These are phyloP conservation scores for Luffia ferchaultella DNA, from an alignment of 2,888 invertebrate species.

Conservation along the genomic window DNA sequence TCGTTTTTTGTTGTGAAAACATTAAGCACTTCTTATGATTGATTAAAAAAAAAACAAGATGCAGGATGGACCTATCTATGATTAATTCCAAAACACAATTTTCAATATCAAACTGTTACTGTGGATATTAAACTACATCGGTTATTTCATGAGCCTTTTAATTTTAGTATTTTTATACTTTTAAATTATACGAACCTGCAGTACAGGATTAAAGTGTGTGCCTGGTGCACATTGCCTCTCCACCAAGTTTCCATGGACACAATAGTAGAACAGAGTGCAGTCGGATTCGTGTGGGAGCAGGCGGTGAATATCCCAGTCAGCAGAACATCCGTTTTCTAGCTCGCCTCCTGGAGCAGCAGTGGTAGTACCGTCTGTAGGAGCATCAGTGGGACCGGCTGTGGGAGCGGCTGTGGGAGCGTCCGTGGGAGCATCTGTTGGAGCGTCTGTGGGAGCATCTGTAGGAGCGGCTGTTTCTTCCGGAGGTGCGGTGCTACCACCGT, in stretches of 20 bases:
- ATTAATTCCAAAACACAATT: neutral
- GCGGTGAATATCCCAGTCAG: conserved; percentile 11
- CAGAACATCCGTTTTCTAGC: conserved; percentile 13
- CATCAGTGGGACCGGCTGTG: too few species aligned
- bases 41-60: too few species aligned
- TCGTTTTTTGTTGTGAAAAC: too few species aligned
- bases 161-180: neutral
- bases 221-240: conserved; percentile 10
- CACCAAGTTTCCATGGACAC: conserved; percentile 11
- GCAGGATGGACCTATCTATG: neutral
- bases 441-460: too few species aligned
- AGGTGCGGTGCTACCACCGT: conserved; percentile 7
- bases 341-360: neutral
- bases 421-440: too few species aligned
- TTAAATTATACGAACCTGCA: conserved; percentile 8
- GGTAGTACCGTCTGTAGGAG: too few species aligned
- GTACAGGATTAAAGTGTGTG: conserved; percentile 12
- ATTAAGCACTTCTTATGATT: too few species aligned
- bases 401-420: too few species aligned
- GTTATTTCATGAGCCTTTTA: neutral
- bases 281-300: conserved; percentile 14
- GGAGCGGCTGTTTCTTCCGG: too few species aligned
- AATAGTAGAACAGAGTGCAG: conserved; percentile 16
- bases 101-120: neutral
- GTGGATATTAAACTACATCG: neutral